Evolutionary conservation across 1,140 invertebrate species (phyloP).

Genomic region (Penaeus chinensis): DNA sequence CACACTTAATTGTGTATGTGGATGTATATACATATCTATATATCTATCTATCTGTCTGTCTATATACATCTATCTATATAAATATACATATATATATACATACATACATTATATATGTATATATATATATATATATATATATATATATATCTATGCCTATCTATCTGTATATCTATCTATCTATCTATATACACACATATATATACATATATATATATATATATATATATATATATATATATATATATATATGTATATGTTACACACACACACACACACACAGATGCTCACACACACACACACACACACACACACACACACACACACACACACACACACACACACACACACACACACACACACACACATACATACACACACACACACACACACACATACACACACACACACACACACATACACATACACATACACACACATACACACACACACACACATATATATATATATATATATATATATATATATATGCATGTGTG

Average conservation of each 20-base stretch:
- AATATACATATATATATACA: not conserved
- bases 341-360: conserved; percentile 44
- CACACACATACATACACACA: conserved; percentile 36
- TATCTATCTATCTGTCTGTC: too few relatives aligned
- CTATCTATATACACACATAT: too few relatives aligned
- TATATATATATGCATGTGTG: too few relatives aligned
- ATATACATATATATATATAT: too few relatives aligned
- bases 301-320: conserved; percentile 39
- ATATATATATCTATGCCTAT: too few relatives aligned
- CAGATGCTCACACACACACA: not conserved
- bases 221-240: too few relatives aligned
- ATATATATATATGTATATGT: too few relatives aligned
- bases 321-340: conserved; percentile 48
- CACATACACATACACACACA: not conserved
- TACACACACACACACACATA: too few relatives aligned
- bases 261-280: not conserved
- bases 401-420: conserved; percentile 36
- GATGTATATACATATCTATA: not conserved
- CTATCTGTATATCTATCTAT: too few relatives aligned
- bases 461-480: too few relatives aligned
- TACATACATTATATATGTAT: too few relatives aligned
- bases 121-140: too few relatives aligned
- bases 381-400: conserved; percentile 35
- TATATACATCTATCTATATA: not conserved
- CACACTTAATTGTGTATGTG: not conserved